Base-by-base conservation (phyloP, 2,888 invertebrate species). In the Strigamia transsilvanica region DNA sequence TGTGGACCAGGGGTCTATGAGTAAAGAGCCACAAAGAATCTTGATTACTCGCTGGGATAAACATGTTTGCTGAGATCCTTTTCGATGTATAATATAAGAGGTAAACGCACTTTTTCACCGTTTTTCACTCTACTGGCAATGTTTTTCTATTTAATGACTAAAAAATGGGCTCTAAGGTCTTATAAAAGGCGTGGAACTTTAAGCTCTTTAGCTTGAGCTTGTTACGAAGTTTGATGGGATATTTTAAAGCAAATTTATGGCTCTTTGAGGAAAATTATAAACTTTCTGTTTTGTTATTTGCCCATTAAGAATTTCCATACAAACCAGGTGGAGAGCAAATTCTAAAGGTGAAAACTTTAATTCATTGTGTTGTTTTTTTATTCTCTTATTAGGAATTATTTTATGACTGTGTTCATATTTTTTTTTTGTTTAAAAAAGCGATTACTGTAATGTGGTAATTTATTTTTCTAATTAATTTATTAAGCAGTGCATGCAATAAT, bases 1-100 rank as follows among this genome's bases (percentile, higher is more conserved):
- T 73, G 73, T 73, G 73, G 23, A 73, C 73, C 73, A 27, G 73
- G 73, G 73, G 73, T 32, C 27, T 12, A 13, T 73, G 73, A 73
- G 73, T 73, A 73, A 73, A 73, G 73, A 73, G 27, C 73, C 73
- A 73, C 73, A 73, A 73, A 73, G 73, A 73, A 73, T 73, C 73
- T 32, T 32, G 73, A 56, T 32, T 73, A 73, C 73, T 73, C n/a
- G 73, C 7, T 32, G 73, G 73, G 32, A 73, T 73, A 73, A 73
- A 73, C 73, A 73, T 73, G 73, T 73, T 27, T 27, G 32, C 15
- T 12, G 32, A 73, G 12, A 73, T 32, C 73, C 13, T 73, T 32
- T 27, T 73, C 27, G 15, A 73, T 27, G 32, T 18, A 61, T 61
- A 61, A 61, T 18, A 51, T 13, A 66, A 73, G n/a, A 73, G 73